Base-by-base conservation (phyloP, 2,888 invertebrate genomes). In the Dasysyrphus albostriatus region DNA sequence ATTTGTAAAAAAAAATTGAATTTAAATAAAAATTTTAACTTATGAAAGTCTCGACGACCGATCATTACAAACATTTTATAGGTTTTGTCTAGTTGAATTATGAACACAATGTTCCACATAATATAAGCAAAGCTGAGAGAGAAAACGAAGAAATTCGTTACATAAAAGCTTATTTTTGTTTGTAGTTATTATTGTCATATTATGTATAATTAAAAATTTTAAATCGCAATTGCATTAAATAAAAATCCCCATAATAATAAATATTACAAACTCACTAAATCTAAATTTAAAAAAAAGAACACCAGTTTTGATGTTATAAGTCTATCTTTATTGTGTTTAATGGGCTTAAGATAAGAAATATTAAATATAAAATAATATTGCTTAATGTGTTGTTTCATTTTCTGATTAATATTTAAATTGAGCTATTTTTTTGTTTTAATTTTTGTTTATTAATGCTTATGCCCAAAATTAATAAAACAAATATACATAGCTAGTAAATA, bases 161-260 rank as follows among this genome's bases (percentile, higher is more conserved):
- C 12, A 42, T 63, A 56, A 65, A 76, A n/a, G 44, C n/a, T 37
- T 59, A 54, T 65, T 67, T n/a, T 58, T 59, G 65, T 73, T 34
- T 73, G 70, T 56, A 9, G 16, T 81, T 72, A 67, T 85, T 85
- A 85, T 85, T 85, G 85, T 85, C 85, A 81, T 84, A 72, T 2
- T 24, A 24, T 24, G 24, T 72, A 83, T 81, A 81, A 81, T 70
- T 29, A 24, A 58, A 69, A 78, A 75, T 14, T 63, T 76, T 47
- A 85, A 77, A 77, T 81, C 75, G 58, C 80, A 74, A 73, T 73
- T 81, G 72, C 65, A 65, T 79, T 14, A 75, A 56, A 49, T 9
- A 14, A 67, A 7, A 2, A 49, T 8, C 1, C 4, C 7, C 12
- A 47, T 61, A 3, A 1, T 39, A 39, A 39, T 7, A 19, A 61